Conservation (phyloP, 2,113 vertebrate genomes). For the Hiodon tergisus region DNA sequence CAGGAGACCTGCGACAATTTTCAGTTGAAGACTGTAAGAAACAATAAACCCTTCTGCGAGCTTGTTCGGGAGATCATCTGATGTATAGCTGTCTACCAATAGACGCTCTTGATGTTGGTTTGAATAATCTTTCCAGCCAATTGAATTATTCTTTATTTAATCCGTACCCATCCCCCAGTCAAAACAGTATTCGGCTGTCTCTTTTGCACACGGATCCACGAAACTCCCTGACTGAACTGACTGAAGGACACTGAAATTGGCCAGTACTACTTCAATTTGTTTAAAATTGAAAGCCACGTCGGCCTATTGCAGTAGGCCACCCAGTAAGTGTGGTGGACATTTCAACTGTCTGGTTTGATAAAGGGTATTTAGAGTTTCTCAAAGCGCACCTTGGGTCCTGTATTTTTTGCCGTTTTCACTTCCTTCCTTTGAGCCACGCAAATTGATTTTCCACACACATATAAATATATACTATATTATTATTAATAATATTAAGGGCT, state of each 20-base stretch:
- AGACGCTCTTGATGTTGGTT: constrained; percentile 48
- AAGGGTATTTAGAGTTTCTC: too few species aligned
- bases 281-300: neutral
- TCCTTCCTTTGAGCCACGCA: too few species aligned
- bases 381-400: too few species aligned
- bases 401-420: too few species aligned
- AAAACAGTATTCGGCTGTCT: constrained; percentile 26
- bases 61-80: constrained; percentile 50
- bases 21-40: constrained; percentile 60
- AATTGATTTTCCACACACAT: too few species aligned
- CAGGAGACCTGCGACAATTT: constrained; percentile 51
- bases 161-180: constrained; percentile 57
- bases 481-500: too few species aligned
- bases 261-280: constrained; percentile 1
- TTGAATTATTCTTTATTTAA: constrained; percentile 32
- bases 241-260: constrained; percentile 14
- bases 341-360: too few species aligned
- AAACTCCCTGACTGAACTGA: constrained; percentile 50
- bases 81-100: constrained; percentile 49
- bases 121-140: constrained; percentile 54
- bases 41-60: constrained; percentile 66
- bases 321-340: too few species aligned
- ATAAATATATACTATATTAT: too few species aligned
- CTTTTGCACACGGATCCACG: constrained; percentile 59
- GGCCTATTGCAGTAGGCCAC: neutral